Percentiles rank a stretch among this genome's conserved stretches.
phyloP scores from a whole-genome alignment of 2,113 vertebrate species.

The Lutjanus erythropterus region DNA sequence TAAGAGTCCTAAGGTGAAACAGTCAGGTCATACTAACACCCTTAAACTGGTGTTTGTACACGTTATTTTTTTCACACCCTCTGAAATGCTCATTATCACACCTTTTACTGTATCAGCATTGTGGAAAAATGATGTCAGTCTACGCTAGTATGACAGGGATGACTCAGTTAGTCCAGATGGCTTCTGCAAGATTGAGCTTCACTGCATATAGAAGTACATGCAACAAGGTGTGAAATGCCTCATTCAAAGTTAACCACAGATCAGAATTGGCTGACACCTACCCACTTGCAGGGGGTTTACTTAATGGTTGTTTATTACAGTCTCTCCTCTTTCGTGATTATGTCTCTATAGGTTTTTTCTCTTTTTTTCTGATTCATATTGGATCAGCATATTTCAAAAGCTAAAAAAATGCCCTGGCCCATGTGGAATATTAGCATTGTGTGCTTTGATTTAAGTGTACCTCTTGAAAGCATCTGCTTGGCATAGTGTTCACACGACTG shows the following conservation, averaged over 20 bases:
- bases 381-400: background rate
- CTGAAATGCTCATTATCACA: slow-evolving; percentile 46
- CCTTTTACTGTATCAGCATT: slow-evolving; percentile 44
- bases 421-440: background rate
- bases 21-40: slow-evolving; percentile 29
- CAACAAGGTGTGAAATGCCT: slow-evolving; percentile 62
- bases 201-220: slow-evolving; percentile 34
- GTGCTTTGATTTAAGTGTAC: slow-evolving; percentile 19
- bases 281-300: slow-evolving; percentile 15
- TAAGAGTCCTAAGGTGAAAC: slow-evolving; percentile 11
- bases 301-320: slow-evolving; percentile 17
- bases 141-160: slow-evolving; percentile 15
- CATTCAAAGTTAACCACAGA: slow-evolving; percentile 59
- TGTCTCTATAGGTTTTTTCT: background rate
- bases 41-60: slow-evolving; percentile 28
- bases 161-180: slow-evolving; percentile 44
- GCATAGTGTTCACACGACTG: slow-evolving; percentile 3
- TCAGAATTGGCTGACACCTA: slow-evolving; percentile 36
- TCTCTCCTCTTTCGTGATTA: slow-evolving; percentile 2
- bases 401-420: background rate
- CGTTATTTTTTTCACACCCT: slow-evolving; percentile 62
- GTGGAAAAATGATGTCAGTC: slow-evolving; percentile 58
- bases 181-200: slow-evolving; percentile 50
- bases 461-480: slow-evolving; percentile 18
- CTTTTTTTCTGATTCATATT: slow-evolving; percentile 10